These are phyloP conservation scores for Caenorhabditis briggsae DNA, from an alignment of 1,140 invertebrate genomes.

Conservation along the genomic window DNA sequence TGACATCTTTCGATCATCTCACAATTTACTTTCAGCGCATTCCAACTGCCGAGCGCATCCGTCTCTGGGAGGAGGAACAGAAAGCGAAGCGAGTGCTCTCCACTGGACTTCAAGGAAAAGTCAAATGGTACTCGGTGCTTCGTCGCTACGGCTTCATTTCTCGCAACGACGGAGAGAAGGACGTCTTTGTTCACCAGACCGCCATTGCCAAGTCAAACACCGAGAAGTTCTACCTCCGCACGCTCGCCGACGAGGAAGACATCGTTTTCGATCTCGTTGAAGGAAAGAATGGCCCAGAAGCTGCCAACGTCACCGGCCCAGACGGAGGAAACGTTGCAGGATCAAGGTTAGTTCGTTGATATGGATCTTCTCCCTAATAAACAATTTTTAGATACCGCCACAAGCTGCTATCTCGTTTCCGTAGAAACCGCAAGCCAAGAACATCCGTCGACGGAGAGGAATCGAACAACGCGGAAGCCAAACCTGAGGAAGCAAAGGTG, in stretches of 20 bases:
- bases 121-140: slow-evolving; percentile 60
- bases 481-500: not conserved
- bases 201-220: slow-evolving; percentile 57
- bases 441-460: not conserved
- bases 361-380: not conserved
- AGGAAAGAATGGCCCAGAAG: slow-evolving; percentile 62
- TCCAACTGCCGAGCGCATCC: slow-evolving; percentile 6
- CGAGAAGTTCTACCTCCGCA: slow-evolving; percentile 57
- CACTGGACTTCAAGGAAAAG: slow-evolving; percentile 38
- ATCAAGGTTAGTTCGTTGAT: not conserved
- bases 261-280: slow-evolving; percentile 63
- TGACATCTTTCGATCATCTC: not conserved
- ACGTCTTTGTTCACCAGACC: slow-evolving; percentile 60
- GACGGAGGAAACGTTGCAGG: slow-evolving; percentile 54
- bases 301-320: slow-evolving; percentile 62
- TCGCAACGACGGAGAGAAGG: slow-evolving; percentile 49
- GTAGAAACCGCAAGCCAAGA: not conserved
- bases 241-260: slow-evolving; percentile 58
- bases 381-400: not conserved
- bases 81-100: slow-evolving; percentile 22
- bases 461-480: not conserved
- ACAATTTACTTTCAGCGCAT: not conserved
- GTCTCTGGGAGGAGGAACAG: slow-evolving; percentile 34
- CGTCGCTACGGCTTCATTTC: slow-evolving; percentile 61
- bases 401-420: slow-evolving; percentile 19